Evolutionary conservation across 1,140 invertebrate species (phyloP), one percentile per base, ranked within the genome.

Genomic region (Chironomus tepperi): DNA sequence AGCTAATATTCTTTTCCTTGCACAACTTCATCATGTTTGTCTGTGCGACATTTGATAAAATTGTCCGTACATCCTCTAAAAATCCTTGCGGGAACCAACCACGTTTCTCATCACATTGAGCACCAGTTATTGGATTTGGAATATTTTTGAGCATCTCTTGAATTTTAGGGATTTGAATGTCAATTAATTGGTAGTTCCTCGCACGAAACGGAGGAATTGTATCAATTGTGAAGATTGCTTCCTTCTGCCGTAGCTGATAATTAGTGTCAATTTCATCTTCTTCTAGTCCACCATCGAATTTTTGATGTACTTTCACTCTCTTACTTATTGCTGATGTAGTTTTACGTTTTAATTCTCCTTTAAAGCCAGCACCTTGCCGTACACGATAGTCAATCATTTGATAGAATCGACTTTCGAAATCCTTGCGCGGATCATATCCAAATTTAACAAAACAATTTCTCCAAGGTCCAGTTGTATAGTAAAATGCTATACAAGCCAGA

Each of bases 401-500:
- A 81, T 94, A 96, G 67, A 88, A 88, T 77, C 91, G 89, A 34
- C 92, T 86, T 1, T 84, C 80, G n/a, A 90, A 89, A 77, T 95
- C 89, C 78, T 89, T 90, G 65, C 91, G 84, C 0, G 95, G 94
- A 84, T 97, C 93, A 79, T 94, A 97, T 0, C 94, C 94, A 78
- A 91, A 89, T 79, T 85, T 88, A 0, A 94, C 89, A 91, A 95
- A 97, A 79, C 92, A 86, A 72, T 89, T 88, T 74, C 93, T 85
- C 93, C 94, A 98, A 0, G 96, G 96, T 0, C 96, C 96, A 77
- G 88, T 91, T 12, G 86, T 85, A 81, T 91, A 94, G 80, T 95
- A 95, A 81, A 94, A 93, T 0, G 94, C 92, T 0, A 94, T 82
- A 34, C 88, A 86, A 0, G 95, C 94, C 64, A 97, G 82, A 43